Base-by-base conservation (phyloP, 2,797 vertebrate species). In the Anolis apletophallus region DNA sequence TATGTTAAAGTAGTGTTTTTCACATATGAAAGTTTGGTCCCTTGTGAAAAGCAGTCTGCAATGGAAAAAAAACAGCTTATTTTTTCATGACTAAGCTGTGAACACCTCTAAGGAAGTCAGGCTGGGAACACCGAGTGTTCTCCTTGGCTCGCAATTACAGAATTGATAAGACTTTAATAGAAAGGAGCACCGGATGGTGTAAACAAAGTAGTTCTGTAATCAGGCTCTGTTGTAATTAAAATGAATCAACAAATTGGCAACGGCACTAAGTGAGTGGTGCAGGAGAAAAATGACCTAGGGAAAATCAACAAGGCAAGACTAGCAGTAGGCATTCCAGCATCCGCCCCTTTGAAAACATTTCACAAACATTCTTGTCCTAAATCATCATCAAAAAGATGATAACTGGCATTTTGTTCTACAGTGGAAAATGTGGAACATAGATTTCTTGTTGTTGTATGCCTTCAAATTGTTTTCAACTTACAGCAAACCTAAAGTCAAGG, bases 131-230 rank as follows among this genome's bases (percentile, higher is more conserved):
- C 13, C 81, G 40, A 67, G 46, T 79, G 46, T 87, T 91, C 71
- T 57, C 54, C 82, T 11, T 29, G 0, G 19, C 26, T 87, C 82
- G 84, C 85, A 94, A 86, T 93, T 93, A 89, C 83, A 74, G 72
- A 88, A 81, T 86, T 93, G 87, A 91, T 94, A 94, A 93, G 89
- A 90, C 87, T 86, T 90, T 94, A 94, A 94, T 92, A 88, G 92
- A 90, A 71, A 90, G 85, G 78, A 92, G 52, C 0, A 0, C 78
- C 57, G 55, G 91, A 90, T 0, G 86, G 88, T 88, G 57, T 61
- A 87, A 91, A 80, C 36, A 88, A 91, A 92, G 81, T 81, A 82
- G 81, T 80, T 89, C 19, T 59, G 91, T 90, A 91, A 92, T 91
- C 91, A 90, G 86, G 68, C 84, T 81, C 83, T 85, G 46, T 83